These are phyloP conservation scores for Ormyrus labotus DNA, from an alignment of 2,888 invertebrate species.

Conservation along the genomic window DNA sequence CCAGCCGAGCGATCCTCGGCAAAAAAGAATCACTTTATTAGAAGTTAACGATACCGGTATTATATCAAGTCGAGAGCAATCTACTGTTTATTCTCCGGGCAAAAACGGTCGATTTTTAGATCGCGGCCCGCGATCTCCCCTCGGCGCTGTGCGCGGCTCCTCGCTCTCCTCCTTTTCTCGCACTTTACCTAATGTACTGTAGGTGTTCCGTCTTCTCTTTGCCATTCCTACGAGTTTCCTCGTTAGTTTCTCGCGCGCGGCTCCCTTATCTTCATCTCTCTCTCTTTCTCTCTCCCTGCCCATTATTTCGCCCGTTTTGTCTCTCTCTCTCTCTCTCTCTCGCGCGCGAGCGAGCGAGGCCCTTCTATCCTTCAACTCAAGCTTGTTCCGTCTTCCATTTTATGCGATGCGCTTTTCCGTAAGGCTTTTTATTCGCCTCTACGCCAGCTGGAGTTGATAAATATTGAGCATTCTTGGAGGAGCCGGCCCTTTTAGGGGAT, in stretches of 20 bases:
- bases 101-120: slow-evolving; percentile 29
- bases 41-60: neutral
- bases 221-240: slow-evolving; percentile 45
- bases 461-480: no score
- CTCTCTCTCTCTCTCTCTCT: neutral
- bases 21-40: neutral
- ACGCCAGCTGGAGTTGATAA: no score
- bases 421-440: no score
- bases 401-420: neutral
- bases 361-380: slow-evolving; percentile 8
- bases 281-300: slow-evolving; percentile 40
- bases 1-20: neutral
- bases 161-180: slow-evolving; percentile 20
- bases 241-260: slow-evolving; percentile 55
- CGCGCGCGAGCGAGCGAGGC: no score
- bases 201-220: slow-evolving; percentile 25
- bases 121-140: neutral
- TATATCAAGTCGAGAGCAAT: neutral
- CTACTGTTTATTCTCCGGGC: neutral
- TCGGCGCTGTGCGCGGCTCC: neutral
- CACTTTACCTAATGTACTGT: slow-evolving; percentile 41
- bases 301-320: slow-evolving; percentile 39
- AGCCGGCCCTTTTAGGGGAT: no score
- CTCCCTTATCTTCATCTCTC: slow-evolving; percentile 49
- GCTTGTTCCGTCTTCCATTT: slow-evolving; percentile 29